Conservation (phyloP, 2,113 vertebrate genomes). For the Alligator sinensis region DNA sequence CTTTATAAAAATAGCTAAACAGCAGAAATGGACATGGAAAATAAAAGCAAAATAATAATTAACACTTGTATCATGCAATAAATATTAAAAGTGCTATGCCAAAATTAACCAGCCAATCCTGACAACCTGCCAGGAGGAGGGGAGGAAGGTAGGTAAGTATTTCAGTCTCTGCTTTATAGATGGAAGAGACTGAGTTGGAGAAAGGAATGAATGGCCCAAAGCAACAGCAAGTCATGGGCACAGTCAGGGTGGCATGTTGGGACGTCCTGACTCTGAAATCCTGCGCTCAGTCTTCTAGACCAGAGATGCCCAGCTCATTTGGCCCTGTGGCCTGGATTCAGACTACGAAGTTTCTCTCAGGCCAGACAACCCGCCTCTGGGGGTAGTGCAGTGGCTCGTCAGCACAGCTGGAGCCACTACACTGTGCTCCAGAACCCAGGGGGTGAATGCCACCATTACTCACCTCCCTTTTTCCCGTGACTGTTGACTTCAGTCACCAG, state of each 20-base stretch:
- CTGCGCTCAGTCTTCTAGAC: background rate
- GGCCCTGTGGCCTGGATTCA: too few species aligned
- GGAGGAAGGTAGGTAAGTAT: background rate
- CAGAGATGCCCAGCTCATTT: background rate
- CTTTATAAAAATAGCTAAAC: slow-evolving; percentile 6
- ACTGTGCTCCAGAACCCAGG: too few species aligned
- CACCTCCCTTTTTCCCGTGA: too few species aligned
- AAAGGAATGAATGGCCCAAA: background rate
- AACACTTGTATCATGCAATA: background rate
- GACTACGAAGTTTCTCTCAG: too few species aligned
- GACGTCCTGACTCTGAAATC: background rate
- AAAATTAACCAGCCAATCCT: background rate
- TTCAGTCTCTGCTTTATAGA: background rate
- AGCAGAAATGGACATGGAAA: too few species aligned
- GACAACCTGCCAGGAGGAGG: too few species aligned
- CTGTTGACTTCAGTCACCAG: too few species aligned
- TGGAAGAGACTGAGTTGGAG: background rate
- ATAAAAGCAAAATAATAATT: background rate
- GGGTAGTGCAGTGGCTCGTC: too few species aligned
- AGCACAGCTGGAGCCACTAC: too few species aligned
- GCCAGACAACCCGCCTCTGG: too few species aligned
- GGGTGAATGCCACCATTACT: too few species aligned
- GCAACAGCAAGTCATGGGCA: background rate
- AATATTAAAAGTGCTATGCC: too few species aligned
- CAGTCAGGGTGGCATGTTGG: background rate